Evolutionary conservation across 2,113 vertebrate genomes (phyloP).

Genomic region (Albula glossodonta): DNA sequence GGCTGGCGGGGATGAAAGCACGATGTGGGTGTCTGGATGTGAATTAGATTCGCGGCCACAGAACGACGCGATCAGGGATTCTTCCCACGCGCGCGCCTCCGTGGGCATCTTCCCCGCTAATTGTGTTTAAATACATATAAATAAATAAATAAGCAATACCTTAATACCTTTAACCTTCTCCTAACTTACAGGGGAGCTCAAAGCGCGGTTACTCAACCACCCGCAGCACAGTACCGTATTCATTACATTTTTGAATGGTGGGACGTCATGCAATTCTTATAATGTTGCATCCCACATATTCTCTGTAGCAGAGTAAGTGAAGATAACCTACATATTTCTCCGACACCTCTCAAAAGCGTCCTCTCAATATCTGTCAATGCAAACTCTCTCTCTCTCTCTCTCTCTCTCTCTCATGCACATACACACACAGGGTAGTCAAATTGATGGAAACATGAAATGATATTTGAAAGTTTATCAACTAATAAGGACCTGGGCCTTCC

Average conservation of each 20-base stretch:
- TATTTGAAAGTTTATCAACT: too few species aligned
- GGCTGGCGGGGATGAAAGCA: constrained; percentile 36
- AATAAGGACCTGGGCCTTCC: too few species aligned
- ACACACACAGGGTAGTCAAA: too few species aligned
- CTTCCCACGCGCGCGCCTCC: constrained; percentile 15
- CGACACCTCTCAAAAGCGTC: too few species aligned
- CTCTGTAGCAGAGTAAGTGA: not conserved
- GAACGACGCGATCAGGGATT: constrained; percentile 20
- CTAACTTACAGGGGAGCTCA: not conserved
- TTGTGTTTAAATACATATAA: not conserved
- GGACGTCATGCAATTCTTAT: too few species aligned
- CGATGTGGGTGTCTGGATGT: constrained; percentile 51
- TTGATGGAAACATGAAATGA: too few species aligned
- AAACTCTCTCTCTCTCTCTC: not conserved
- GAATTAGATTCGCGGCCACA: constrained; percentile 34
- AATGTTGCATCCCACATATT: not conserved
- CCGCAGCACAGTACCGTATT: not conserved
- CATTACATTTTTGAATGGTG: not conserved
- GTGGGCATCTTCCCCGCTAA: constrained; percentile 26
- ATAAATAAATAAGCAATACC: not conserved
- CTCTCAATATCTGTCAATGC: too few species aligned
- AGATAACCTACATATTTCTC: not conserved
- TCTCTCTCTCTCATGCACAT: too few species aligned
- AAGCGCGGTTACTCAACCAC: not conserved
- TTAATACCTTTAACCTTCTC: not conserved